Percentiles rank a stretch among this genome's conserved stretches.
These are phyloP conservation scores for Arvicanthis niloticus DNA, from an alignment of 2,113 vertebrate genomes.

Conservation along the genomic window DNA sequence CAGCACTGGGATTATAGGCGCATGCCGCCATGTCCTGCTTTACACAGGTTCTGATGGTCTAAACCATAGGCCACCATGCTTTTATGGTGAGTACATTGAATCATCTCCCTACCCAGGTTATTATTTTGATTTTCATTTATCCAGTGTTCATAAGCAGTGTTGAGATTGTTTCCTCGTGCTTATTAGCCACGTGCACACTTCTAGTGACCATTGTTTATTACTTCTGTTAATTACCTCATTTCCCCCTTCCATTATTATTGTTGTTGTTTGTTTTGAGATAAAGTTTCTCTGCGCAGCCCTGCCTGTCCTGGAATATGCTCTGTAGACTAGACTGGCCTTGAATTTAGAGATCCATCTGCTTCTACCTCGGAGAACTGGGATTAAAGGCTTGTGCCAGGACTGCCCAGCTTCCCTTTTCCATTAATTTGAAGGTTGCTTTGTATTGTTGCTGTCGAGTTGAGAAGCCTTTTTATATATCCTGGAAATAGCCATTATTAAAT, in stretches of 20 bases:
- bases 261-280: background rate
- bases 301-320: background rate
- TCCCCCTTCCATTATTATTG: background rate
- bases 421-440: conserved; percentile 1
- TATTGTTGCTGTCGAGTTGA: background rate
- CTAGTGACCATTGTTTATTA: background rate
- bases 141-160: background rate
- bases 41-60: background rate
- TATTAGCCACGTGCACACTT: background rate
- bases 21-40: background rate
- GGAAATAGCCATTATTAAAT: background rate
- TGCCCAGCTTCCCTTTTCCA: background rate
- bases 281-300: background rate
- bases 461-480: background rate
- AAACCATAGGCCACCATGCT: background rate
- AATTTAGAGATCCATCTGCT: background rate
- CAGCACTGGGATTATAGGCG: background rate
- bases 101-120: background rate
- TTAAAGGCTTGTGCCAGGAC: background rate
- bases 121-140: conserved; percentile 16
- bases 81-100: background rate
- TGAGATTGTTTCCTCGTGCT: background rate
- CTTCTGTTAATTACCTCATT: background rate
- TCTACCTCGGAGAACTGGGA: background rate
- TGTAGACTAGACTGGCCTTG: background rate